Percentiles rank a stretch among this genome's conserved stretches.
Conservation (phyloP, 1,140 invertebrate species). For the Coptotermes formosanus region DNA sequence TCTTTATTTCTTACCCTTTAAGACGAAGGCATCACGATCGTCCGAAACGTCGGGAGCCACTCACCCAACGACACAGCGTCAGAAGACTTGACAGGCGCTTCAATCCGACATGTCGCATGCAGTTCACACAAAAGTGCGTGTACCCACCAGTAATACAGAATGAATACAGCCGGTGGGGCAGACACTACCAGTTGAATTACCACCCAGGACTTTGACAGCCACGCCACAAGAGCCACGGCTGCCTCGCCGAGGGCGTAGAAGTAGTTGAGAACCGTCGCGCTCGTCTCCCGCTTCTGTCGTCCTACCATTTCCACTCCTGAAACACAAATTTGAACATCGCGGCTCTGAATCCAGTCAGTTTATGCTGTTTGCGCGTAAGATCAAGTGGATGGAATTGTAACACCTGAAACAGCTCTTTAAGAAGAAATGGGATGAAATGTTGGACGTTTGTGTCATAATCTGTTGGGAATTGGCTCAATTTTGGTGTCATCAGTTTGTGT, state of each 20-base stretch:
- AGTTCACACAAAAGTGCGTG: background rate
- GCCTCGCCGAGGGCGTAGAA: constrained; percentile 67
- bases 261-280: constrained; percentile 61
- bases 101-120: background rate
- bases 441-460: too few relatives aligned
- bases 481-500: too few relatives aligned
- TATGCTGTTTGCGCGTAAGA: too few relatives aligned
- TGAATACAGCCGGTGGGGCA: constrained; percentile 54
- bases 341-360: too few relatives aligned
- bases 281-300: constrained; percentile 59
- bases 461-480: too few relatives aligned
- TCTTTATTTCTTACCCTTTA: too few relatives aligned
- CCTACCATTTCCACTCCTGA: constrained; percentile 67
- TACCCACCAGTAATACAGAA: constrained; percentile 56
- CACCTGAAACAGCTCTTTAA: too few relatives aligned
- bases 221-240: constrained; percentile 57
- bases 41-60: too few relatives aligned
- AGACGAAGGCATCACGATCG: too few relatives aligned
- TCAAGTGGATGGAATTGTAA: too few relatives aligned
- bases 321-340: constrained; percentile 20
- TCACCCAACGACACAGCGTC: too few relatives aligned
- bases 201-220: constrained; percentile 59
- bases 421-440: too few relatives aligned
- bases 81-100: constrained; percentile 25
- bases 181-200: constrained; percentile 58